Conservation (phyloP, 2,797 vertebrate species). For the Macroramphosus scolopax region DNA sequence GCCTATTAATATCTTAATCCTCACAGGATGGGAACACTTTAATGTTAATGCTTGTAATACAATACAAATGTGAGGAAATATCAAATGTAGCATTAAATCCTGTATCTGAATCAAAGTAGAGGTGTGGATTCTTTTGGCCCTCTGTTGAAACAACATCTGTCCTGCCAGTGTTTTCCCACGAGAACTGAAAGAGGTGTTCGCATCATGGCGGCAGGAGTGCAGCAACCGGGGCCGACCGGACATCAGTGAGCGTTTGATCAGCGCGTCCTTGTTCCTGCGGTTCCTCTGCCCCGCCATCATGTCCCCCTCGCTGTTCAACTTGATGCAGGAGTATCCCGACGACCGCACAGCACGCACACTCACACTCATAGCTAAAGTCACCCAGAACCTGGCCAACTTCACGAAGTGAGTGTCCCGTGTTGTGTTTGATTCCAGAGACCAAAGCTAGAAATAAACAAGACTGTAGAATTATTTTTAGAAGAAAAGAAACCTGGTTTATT, state of each 20-base stretch:
- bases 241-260: slow-evolving; percentile 98
- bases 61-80: too few species aligned
- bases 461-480: too few species aligned
- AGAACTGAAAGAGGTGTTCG: slow-evolving; percentile 97
- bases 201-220: slow-evolving; percentile 96
- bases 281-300: slow-evolving; percentile 98
- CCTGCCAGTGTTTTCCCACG: slow-evolving; percentile 89
- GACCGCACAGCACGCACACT: slow-evolving; percentile 96
- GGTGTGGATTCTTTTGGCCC: background rate
- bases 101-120: too few species aligned
- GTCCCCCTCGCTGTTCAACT: slow-evolving; percentile 95
- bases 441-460: too few species aligned
- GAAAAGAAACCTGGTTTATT: too few species aligned
- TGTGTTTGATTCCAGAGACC: background rate
- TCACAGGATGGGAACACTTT: too few species aligned
- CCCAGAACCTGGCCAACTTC: slow-evolving; percentile 98
- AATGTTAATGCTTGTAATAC: too few species aligned
- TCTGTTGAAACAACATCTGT: background rate
- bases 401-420: slow-evolving; percentile 86
- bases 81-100: too few species aligned
- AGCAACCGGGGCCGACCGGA: slow-evolving; percentile 93
- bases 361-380: slow-evolving; percentile 98
- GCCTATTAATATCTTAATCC: too few species aligned
- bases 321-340: slow-evolving; percentile 96
- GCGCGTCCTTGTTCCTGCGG: slow-evolving; percentile 94